Evolutionary conservation across 2,888 invertebrate genomes (phyloP).

Genomic region (Napeogenes inachia): DNA sequence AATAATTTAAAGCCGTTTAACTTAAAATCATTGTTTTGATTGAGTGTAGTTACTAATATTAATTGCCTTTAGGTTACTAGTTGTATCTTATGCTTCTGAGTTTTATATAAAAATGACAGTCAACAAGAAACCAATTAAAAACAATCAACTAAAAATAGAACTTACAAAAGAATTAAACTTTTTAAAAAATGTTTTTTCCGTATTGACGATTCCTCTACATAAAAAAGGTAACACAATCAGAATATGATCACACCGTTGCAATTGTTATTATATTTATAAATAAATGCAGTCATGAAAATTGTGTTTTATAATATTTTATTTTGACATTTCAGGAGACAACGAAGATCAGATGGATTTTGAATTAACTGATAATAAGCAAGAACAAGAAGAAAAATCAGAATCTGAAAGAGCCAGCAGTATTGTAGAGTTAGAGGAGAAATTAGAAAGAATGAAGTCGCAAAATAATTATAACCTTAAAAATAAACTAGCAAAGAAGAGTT

Average conservation of each 20-base stretch:
- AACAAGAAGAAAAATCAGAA: conserved; percentile 45
- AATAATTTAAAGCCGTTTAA: not conserved
- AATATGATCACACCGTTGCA: not conserved
- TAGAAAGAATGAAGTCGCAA: conserved; percentile 79
- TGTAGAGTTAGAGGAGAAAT: conserved; percentile 80
- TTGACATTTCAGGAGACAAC: conserved; percentile 51
- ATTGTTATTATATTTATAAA: not conserved
- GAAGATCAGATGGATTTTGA: conserved; percentile 60
- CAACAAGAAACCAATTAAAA: conserved; percentile 34
- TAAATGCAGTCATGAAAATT: not conserved
- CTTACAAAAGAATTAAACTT: conserved; percentile 77
- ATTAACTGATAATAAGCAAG: conserved; percentile 46
- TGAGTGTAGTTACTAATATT: not conserved
- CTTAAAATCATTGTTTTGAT: not conserved
- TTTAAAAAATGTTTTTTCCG: conserved; percentile 77
- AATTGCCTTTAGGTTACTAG: not conserved
- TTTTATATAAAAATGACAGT: conserved; percentile 26
- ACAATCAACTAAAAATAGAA: conserved; percentile 57
- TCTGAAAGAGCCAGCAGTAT: conserved; percentile 78
- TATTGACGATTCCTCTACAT: conserved; percentile 71
- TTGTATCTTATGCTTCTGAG: not conserved
- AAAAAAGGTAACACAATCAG: conserved; percentile 54
- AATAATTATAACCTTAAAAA: conserved; percentile 80
- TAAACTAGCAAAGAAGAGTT: conserved; percentile 80
- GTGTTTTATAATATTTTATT: not conserved